phyloP scores from a whole-genome alignment of 2,888 invertebrate species.

The Drosophila nr. perissopoda region DNA sequence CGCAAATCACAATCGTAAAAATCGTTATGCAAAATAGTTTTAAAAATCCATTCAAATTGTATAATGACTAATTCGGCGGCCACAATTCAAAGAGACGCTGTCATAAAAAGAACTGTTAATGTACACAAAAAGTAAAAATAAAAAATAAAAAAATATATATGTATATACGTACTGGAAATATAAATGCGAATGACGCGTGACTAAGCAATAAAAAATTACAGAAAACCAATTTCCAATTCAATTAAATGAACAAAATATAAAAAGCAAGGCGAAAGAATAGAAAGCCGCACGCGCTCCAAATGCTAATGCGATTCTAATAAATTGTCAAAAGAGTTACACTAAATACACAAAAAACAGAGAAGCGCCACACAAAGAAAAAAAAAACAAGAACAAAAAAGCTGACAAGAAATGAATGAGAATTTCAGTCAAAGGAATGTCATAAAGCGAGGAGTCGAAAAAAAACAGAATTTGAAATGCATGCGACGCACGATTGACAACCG shows the following conservation, averaged over 20 bases:
- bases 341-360: constrained; percentile 36
- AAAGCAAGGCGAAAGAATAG: constrained; percentile 12
- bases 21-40: constrained; percentile 46
- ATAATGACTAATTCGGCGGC: constrained; percentile 51
- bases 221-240: constrained; percentile 59
- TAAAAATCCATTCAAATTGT: constrained; percentile 28
- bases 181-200: constrained; percentile 65
- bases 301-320: constrained; percentile 68
- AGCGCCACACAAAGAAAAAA: constrained; percentile 49
- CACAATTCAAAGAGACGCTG: constrained; percentile 46
- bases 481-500: constrained; percentile 62
- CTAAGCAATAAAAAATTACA: constrained; percentile 65
- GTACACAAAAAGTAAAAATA: constrained; percentile 12
- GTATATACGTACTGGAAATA: constrained; percentile 6
- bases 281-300: constrained; percentile 52
- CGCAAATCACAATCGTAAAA: constrained; percentile 15
- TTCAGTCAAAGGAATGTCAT: constrained; percentile 44
- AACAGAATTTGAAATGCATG: constrained; percentile 49
- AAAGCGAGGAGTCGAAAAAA: constrained; percentile 24
- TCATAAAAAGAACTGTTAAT: constrained; percentile 39
- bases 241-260: constrained; percentile 38
- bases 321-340: constrained; percentile 70
- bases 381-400: background rate
- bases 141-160: background rate
- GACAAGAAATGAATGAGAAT: constrained; percentile 56